These are phyloP conservation scores for Drepanosiphum platanoidis DNA, from an alignment of 2,888 invertebrate genomes.

Conservation along the genomic window DNA sequence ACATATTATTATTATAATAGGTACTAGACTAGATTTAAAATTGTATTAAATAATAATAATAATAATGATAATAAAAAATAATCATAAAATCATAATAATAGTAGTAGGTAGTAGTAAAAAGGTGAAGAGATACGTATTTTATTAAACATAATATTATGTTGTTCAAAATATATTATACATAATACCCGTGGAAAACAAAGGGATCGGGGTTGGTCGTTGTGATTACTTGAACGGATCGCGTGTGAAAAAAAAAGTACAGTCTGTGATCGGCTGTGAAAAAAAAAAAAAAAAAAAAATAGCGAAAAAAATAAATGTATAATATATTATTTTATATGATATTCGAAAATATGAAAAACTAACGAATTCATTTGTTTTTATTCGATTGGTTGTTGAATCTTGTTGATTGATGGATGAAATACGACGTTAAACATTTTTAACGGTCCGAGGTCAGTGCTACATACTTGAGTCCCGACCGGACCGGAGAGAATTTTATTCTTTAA, in stretches of 20 bases:
- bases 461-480: neutral
- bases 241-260: too few relatives aligned
- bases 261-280: too few relatives aligned
- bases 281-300: neutral
- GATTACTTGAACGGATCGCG: neutral
- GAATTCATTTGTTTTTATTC: too few relatives aligned
- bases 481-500: neutral
- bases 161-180: neutral
- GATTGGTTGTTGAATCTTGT: too few relatives aligned
- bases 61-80: neutral
- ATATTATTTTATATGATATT: too few relatives aligned
- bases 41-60: conserved; percentile 1
- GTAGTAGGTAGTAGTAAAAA: conserved; percentile 40
- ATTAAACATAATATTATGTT: neutral
- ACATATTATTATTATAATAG: too few relatives aligned
- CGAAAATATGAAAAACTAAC: too few relatives aligned
- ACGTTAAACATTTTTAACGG: too few relatives aligned
- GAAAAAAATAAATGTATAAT: neutral
- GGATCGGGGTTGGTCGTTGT: conserved; percentile 18
- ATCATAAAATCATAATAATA: neutral
- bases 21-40: conserved; percentile 54
- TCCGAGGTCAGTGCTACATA: neutral
- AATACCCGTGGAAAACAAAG: conserved; percentile 37
- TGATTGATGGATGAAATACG: too few relatives aligned
- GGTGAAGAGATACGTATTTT: conserved; percentile 21